Base-by-base conservation (phyloP, 2,888 invertebrate genomes). In the Parnassius apollo region DNA sequence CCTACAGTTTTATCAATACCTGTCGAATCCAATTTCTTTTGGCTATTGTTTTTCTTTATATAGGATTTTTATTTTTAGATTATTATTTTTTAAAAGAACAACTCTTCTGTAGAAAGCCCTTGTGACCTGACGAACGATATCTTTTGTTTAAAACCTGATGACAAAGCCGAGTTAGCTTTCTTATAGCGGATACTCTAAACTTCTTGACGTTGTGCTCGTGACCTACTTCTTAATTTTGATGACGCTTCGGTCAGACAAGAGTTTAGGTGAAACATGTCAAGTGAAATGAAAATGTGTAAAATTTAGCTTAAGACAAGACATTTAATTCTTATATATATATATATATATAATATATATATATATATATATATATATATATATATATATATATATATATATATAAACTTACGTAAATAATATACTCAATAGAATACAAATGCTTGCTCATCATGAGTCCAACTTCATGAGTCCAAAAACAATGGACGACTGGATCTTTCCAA, bases 221-320 rank as follows among this genome's bases (percentile, higher is more conserved):
- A 64, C 64, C 64, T 64, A 64, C 60, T 64, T 64, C 64, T 64
- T 64, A 64, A 64, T 64, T 64, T 60, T 61, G 64, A 64, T 64
- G 64, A 64, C 64, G 64, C 64, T 60, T 64, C 60, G 60, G 64
- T 54, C 57, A 49, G 55, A 55, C 60, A 49, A 64, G 60, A 18
- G 57, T 60, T 64, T 61, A 60, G 50, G 60, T 64, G 57, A 57
- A 64, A 60, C 60, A 61, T 64, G 64, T 64, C 64, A 64, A 64
- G 64, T 64, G 64, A 60, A 64, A 53, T 54, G 51, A 60, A 60
- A 63, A 46, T 42, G 48, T 60, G 57, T 42, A 57, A 18, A 18
- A 18, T 60, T 64, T 57, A 56, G 44, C 60, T 57, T 13, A 22
- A 49, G 13, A 13, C 48, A 57, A 57, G 57, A 53, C 44, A 56